Percentiles rank a stretch among this genome's conserved stretches.
These are phyloP conservation scores for Melanaphis sacchari DNA, from an alignment of 1,140 invertebrate species.

Conservation along the genomic window DNA sequence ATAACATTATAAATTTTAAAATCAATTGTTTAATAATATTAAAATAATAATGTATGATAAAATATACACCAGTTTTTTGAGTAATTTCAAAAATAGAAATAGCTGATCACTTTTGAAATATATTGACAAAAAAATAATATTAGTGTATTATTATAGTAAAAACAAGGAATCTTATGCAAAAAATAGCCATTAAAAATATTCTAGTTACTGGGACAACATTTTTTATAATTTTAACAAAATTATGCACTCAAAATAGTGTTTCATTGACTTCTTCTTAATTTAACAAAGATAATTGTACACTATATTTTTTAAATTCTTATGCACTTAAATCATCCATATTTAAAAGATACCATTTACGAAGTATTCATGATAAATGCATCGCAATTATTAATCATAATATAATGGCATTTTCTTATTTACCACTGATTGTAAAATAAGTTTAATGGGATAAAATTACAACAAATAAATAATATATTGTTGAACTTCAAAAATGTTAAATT, in stretches of 20 bases:
- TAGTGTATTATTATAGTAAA: neutral
- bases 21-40: neutral
- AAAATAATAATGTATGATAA: neutral
- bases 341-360: no score
- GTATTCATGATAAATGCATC: no score
- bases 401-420: neutral
- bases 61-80: neutral
- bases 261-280: no score
- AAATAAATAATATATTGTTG: neutral
- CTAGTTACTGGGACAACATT: no score
- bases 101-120: neutral
- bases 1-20: neutral
- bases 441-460: neutral
- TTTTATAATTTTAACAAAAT: no score
- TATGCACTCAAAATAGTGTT: no score
- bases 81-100: neutral
- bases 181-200: no score
- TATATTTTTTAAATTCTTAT: no score
- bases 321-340: no score
- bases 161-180: neutral
- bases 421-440: neutral
- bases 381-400: no score
- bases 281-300: no score
- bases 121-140: neutral
- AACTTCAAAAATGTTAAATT: neutral